Percentiles rank a stretch among this genome's conserved stretches.
Conservation (phyloP, 2,113 vertebrate species). For the Gyps fulvus region DNA sequence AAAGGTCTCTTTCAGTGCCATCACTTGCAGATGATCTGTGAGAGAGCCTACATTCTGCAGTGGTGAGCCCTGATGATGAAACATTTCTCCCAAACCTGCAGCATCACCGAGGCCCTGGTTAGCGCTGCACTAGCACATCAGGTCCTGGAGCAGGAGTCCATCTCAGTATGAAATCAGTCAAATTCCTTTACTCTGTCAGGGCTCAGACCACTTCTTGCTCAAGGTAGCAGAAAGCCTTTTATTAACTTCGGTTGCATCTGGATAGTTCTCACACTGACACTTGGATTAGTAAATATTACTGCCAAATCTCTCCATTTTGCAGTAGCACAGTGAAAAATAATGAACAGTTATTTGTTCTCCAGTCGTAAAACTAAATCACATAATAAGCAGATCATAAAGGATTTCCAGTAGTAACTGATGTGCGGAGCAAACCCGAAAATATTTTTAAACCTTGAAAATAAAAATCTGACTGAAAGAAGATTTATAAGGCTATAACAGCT, state of each 20-base stretch:
- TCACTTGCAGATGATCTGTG: background rate
- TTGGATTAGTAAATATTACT: background rate
- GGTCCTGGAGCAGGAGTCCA: background rate
- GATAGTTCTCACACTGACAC: background rate
- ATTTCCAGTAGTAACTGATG: background rate
- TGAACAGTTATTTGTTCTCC: background rate
- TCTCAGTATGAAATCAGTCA: background rate
- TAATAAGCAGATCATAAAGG: background rate
- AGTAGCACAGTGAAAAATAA: background rate
- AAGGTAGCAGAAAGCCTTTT: background rate
- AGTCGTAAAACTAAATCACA: background rate
- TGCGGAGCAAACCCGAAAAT: background rate
- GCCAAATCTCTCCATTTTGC: background rate
- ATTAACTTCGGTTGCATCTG: background rate
- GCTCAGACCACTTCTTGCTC: background rate
- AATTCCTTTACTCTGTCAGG: background rate
- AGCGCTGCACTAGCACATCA: background rate
- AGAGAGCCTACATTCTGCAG: background rate
- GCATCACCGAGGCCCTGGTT: background rate
- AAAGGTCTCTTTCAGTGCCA: background rate
- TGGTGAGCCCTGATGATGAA: background rate
- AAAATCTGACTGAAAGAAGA: background rate
- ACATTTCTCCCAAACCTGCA: background rate
- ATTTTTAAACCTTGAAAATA: background rate
- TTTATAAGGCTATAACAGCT: background rate